These are phyloP conservation scores for Bos javanicus DNA, from an alignment of 2,113 vertebrate species.

Conservation along the genomic window DNA sequence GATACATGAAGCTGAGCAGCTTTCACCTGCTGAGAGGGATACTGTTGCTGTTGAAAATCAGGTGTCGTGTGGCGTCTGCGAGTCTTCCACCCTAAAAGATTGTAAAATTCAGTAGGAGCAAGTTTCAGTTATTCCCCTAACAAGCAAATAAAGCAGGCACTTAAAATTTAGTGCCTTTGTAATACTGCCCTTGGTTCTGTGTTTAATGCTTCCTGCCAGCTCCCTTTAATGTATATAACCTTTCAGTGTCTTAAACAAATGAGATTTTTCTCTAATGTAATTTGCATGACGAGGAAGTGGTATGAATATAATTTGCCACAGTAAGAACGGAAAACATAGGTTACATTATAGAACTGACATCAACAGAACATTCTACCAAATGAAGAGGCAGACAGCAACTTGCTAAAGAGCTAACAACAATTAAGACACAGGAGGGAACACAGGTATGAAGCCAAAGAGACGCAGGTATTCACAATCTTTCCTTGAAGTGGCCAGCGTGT, in stretches of 20 bases:
- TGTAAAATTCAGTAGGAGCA: not conserved
- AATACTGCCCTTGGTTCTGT: not conserved
- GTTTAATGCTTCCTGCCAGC: not conserved
- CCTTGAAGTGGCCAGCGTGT: fast-evolving
- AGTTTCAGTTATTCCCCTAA: not conserved
- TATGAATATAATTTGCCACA: not conserved
- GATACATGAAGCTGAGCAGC: not conserved
- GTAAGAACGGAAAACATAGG: not conserved
- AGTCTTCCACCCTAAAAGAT: not conserved
- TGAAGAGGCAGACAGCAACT: not conserved
- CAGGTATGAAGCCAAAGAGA: fast-evolving
- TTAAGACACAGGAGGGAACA: fast-evolving
- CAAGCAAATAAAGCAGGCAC: not conserved
- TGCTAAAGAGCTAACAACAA: not conserved
- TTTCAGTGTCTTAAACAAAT: not conserved
- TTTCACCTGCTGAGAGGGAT: not conserved
- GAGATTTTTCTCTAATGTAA: not conserved
- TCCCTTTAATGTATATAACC: not conserved
- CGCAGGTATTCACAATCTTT: fast-evolving
- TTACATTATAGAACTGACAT: not conserved
- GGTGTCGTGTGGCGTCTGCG: not conserved
- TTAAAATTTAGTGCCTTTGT: not conserved
- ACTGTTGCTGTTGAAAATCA: not conserved
- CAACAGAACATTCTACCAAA: not conserved
- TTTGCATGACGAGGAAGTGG: not conserved